These are phyloP conservation scores for Pseudopodoces humilis DNA, from an alignment of 2,113 vertebrate species.

Conservation along the genomic window DNA sequence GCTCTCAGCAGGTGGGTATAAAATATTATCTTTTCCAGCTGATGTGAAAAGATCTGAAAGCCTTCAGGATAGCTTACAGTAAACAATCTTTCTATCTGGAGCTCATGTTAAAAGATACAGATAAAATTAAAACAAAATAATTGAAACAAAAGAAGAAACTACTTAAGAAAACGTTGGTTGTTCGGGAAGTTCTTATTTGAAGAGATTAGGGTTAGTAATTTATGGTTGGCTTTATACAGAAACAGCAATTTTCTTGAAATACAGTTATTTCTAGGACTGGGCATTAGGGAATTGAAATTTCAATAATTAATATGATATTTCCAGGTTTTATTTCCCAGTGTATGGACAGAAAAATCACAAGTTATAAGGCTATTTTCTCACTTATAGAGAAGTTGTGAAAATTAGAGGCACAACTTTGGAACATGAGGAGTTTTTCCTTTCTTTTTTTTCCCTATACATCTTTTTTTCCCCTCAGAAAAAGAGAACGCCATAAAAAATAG, in stretches of 20 bases:
- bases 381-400: background rate
- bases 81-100: background rate
- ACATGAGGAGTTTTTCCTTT: fast-evolving
- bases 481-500: background rate
- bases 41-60: background rate
- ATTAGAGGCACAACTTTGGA: background rate
- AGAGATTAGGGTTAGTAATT: background rate
- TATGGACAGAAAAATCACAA: background rate
- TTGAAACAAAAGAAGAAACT: background rate
- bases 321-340: background rate
- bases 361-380: background rate
- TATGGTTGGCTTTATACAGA: background rate
- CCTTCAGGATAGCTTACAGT: background rate
- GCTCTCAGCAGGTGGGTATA: background rate
- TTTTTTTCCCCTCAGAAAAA: fast-evolving
- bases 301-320: background rate
- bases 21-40: background rate
- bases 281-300: background rate
- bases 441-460: background rate
- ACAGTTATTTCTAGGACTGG: background rate
- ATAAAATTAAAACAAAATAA: background rate
- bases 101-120: background rate
- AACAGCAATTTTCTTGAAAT: background rate
- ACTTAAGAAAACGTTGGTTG: no score
- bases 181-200: background rate